Evolutionary conservation across 2,797 vertebrate genomes (phyloP).

Genomic region (Myotis findleyi): DNA sequence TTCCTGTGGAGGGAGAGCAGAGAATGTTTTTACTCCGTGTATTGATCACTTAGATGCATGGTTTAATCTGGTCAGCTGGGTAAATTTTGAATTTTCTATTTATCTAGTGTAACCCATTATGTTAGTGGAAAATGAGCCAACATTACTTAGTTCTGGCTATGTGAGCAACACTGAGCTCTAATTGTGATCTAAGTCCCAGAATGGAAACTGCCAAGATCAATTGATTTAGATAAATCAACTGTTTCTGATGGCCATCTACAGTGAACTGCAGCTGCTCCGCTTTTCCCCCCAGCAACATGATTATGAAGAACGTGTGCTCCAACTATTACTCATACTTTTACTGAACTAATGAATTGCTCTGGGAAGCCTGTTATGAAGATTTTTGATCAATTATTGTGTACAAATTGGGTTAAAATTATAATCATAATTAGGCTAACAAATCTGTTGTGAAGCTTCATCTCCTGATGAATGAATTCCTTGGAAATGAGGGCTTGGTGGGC

Average conservation of each 20-base stretch:
- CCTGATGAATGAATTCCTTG: conserved; percentile 46
- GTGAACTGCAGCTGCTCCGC: conserved; percentile 63
- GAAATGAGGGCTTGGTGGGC: background rate
- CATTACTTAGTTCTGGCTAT: conserved; percentile 52
- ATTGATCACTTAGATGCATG: conserved; percentile 13
- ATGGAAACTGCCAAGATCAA: conserved; percentile 75
- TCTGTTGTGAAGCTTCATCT: conserved; percentile 20
- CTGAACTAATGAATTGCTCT: conserved; percentile 76
- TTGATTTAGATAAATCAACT: conserved; percentile 78
- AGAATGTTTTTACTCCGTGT: conserved; percentile 21
- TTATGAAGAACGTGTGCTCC: conserved; percentile 68
- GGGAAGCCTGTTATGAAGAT: conserved; percentile 72
- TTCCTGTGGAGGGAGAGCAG: background rate
- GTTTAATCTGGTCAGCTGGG: background rate
- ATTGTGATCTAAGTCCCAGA: conserved; percentile 62
- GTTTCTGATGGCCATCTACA: conserved; percentile 50
- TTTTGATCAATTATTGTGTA: conserved; percentile 68
- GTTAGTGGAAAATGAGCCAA: conserved; percentile 41
- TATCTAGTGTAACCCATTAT: background rate
- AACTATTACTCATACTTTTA: conserved; percentile 63
- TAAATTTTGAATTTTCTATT: conserved; percentile 56
- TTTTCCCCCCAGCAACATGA: conserved; percentile 67
- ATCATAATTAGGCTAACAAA: conserved; percentile 71
- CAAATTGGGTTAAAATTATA: conserved; percentile 67
- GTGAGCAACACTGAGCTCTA: conserved; percentile 47